Conservation (phyloP, 2,888 invertebrate species). For the Pristionchus mayeri region DNA sequence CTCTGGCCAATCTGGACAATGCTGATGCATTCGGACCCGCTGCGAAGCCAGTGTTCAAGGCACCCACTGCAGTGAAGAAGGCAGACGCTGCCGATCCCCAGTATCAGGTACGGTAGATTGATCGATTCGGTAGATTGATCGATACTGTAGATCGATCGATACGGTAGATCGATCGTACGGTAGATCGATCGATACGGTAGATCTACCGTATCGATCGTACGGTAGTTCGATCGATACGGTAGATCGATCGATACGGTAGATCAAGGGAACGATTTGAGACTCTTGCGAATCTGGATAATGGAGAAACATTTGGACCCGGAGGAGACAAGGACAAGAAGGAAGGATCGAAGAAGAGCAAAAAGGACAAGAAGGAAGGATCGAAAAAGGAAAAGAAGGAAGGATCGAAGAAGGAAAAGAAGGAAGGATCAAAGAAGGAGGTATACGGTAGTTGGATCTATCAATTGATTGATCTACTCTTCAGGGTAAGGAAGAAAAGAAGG, state of each 20-base stretch:
- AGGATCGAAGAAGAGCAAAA: conserved; percentile 14
- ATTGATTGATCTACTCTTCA: neutral
- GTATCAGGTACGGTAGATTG: conserved; percentile 29
- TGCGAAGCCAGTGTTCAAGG: conserved; percentile 32
- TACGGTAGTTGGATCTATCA: neutral
- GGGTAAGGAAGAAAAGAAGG: neutral
- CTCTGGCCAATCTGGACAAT: conserved; percentile 20
- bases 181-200: neutral
- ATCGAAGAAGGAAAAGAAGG: conserved; percentile 26
- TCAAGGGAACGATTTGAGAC: neutral
- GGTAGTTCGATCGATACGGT: too few relatives aligned
- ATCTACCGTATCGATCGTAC: neutral
- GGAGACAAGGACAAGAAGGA: conserved; percentile 31
- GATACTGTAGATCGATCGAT: neutral
- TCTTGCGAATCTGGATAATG: neutral
- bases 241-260: neutral
- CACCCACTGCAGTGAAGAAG: conserved; percentile 24
- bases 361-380: conserved; percentile 16
- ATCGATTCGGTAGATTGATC: neutral
- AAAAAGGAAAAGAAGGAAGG: conserved; percentile 7
- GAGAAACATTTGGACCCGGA: conserved; percentile 36
- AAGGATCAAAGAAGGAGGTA: conserved; percentile 36
- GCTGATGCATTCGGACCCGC: conserved; percentile 16
- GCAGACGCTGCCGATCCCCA: conserved; percentile 32
- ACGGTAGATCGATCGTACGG: too few relatives aligned